Percentiles rank a stretch among this genome's conserved stretches.
These are phyloP conservation scores for Sphecodes monilicornis DNA, from an alignment of 2,888 invertebrate genomes.

Conservation along the genomic window DNA sequence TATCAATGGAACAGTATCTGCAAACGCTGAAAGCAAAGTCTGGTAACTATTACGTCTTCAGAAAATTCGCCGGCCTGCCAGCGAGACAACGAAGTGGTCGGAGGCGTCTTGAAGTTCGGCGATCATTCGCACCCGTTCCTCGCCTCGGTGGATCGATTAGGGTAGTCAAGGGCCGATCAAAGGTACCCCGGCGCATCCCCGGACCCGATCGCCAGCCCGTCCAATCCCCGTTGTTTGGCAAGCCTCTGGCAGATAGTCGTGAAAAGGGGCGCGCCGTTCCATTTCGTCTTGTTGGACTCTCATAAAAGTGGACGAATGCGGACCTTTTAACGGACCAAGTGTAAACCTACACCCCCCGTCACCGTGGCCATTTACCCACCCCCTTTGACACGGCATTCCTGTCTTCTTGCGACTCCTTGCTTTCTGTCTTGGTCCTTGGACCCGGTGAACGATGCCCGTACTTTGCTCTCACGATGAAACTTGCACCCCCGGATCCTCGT, in stretches of 20 bases:
- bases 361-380: conserved; percentile 18
- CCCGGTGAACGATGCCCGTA: conserved; percentile 60
- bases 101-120: neutral
- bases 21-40: neutral
- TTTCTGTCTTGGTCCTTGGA: conserved; percentile 43
- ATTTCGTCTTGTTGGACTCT: conserved; percentile 53
- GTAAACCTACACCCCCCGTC: conserved; percentile 55
- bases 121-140: conserved; percentile 23
- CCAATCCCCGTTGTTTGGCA: conserved; percentile 43
- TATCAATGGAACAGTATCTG: neutral
- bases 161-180: conserved; percentile 18
- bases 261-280: conserved; percentile 39
- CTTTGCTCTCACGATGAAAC: conserved; percentile 62
- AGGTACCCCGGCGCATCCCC: conserved; percentile 30
- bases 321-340: conserved; percentile 62
- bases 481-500: conserved; percentile 46
- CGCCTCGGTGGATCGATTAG: conserved; percentile 31
- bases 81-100: neutral
- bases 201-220: neutral
- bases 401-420: conserved; percentile 25
- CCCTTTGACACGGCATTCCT: conserved; percentile 21
- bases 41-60: neutral
- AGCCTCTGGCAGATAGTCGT: conserved; percentile 19
- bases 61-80: neutral
- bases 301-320: conserved; percentile 56